These are phyloP conservation scores for Halocynthia aurantium DNA, from an alignment of 23 tunicate genomes.

Conservation along the genomic window DNA sequence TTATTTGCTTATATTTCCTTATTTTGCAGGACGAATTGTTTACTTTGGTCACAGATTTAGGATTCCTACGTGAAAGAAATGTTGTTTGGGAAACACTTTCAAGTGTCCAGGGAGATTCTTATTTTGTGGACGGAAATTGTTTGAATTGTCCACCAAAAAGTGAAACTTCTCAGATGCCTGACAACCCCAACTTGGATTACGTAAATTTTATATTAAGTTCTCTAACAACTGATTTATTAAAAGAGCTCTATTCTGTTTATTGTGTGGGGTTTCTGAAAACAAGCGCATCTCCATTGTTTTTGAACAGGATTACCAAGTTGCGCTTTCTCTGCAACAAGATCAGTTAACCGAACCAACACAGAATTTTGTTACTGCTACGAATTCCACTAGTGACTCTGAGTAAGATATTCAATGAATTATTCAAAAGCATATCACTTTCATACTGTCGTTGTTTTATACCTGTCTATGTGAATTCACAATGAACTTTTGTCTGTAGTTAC, in stretches of 20 bases:
- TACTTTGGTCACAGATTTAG: conserved; percentile 51
- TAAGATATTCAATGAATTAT: too few relatives aligned
- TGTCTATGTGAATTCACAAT: not conserved
- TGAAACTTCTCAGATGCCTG: not conserved
- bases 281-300: not conserved
- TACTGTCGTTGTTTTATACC: not conserved
- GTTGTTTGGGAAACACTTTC: conserved; percentile 78
- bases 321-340: conserved; percentile 20
- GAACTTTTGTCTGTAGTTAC: not conserved
- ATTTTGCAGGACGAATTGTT: conserved; percentile 20
- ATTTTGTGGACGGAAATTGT: conserved; percentile 50
- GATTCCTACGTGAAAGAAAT: conserved; percentile 48
- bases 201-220: not conserved
- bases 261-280: not conserved
- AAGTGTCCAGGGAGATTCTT: conserved; percentile 66
- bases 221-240: not conserved
- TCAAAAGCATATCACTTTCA: too few relatives aligned
- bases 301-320: conserved; percentile 36
- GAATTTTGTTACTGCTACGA: not conserved
- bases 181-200: not conserved
- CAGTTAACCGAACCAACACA: not conserved
- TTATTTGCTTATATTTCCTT: not conserved
- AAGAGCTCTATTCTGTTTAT: not conserved
- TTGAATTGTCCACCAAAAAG: conserved; percentile 39
- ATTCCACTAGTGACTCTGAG: not conserved